Evolutionary conservation across 1,140 invertebrate genomes (phyloP), one percentile per base, ranked within the genome.

Genomic region (Drosophila nikananu): DNA sequence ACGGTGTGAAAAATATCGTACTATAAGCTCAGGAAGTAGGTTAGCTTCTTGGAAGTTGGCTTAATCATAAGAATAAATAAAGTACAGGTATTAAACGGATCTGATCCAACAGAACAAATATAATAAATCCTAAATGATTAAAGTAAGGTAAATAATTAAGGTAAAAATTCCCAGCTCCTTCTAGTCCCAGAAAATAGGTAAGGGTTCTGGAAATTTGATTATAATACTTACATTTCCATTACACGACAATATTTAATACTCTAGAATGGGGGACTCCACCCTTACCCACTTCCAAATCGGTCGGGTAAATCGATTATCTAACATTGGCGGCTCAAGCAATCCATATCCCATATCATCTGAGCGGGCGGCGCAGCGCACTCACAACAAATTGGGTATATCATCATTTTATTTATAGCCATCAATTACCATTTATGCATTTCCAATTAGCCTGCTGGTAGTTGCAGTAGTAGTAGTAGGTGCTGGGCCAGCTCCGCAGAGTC

Each of bases 371-470:
- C 52, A 23, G 52, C 44, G 42, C 54, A 25, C 67, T 72, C 37
- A 52, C 30, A 61, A 73, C 70, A 81, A 58, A 77, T 60, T 70
- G 60, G 46, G 59, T 58, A 62, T 67, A 81, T 68, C 54, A 64
- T 70, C 58, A 35, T 73, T 66, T 83, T 78, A 72, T 87, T 87
- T 84, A 87, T 84, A 67, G 81, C 51, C 65, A 84, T 78, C 51
- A 83, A 73, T 87, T 89, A 78, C 61, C 73, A 84, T 84, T 90
- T 87, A 81, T 81, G 78, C 70, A 90, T 87, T 84, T 79, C 57
- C 77, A 87, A 89, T 87, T 87, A 76, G 73, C 67, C 73, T 51
- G 71, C 61, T 65, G 83, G 79, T 70, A 78, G 79, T 49, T 84
- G 77, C 64, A 13, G 49, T 30, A 2, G 46, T 54, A 30, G 51